phyloP scores from a whole-genome alignment of 2,797 vertebrate genomes.

The Anas bahamensis region DNA sequence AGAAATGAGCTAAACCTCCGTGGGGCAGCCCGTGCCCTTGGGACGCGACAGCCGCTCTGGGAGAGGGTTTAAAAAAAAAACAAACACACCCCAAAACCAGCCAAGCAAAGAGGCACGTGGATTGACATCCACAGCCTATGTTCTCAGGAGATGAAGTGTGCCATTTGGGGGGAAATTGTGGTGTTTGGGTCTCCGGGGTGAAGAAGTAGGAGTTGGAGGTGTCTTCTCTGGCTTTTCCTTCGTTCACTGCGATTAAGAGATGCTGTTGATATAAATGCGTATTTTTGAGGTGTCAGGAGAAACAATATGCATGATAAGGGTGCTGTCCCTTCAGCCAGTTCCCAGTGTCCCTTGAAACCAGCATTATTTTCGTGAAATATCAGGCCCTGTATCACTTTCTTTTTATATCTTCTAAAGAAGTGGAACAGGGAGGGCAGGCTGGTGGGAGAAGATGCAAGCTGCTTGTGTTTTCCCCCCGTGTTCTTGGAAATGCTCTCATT shows the following conservation, averaged over 20 bases:
- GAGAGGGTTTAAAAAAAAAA: no score
- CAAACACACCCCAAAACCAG: no score
- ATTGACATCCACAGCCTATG: rapidly evolving
- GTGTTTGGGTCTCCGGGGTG: not conserved
- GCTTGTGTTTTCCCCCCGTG: not conserved
- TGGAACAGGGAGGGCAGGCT: not conserved
- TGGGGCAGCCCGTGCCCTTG: not conserved
- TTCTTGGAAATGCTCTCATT: not conserved
- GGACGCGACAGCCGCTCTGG: rapidly evolving
- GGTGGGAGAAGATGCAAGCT: not conserved
- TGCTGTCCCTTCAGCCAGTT: rapidly evolving
- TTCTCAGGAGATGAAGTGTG: rapidly evolving
- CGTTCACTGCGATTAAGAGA: rapidly evolving
- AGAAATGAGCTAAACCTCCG: rapidly evolving
- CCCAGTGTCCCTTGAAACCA: not conserved
- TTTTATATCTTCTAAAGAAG: not conserved
- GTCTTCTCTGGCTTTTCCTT: no score
- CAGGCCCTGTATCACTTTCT: not conserved
- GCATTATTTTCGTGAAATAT: not conserved
- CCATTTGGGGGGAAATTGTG: no score
- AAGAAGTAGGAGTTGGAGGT: not conserved
- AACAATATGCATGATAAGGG: no score
- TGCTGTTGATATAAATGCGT: not conserved
- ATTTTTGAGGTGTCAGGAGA: no score
- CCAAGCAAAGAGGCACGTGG: rapidly evolving